Base-by-base conservation (phyloP, 2,113 vertebrate genomes). In the Gobio gobio region DNA sequence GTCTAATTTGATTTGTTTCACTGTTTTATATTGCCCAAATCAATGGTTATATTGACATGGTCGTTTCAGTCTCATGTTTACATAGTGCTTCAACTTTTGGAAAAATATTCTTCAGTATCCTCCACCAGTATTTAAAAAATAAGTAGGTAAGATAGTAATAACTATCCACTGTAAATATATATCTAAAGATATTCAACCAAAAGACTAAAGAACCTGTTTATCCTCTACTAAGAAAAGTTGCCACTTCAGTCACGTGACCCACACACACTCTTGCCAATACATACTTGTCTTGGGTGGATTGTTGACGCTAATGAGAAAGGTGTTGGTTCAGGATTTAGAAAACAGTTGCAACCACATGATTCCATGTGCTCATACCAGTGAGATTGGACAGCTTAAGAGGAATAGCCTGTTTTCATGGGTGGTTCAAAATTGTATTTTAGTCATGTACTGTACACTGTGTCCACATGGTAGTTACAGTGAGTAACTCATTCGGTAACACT, bases 311-410 rank as follows among this genome's bases (percentile, higher is more conserved):
- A 66, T 13, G 26, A 22, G 26, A 29, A 76, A 63, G 78, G 85
- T 75, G 85, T 86, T 80, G 45, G 49, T 66, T 76, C 43, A 74
- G 18, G 29, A 36, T 82, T 33, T 54, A 40, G 20, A 82, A 70
- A 36, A 72, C 64, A 18, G 80, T 82, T 72, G 45, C 7, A 43
- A 18, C 7, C 7, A 10, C 47, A 18, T 40, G 24, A 43, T 24
- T 13, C 8, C 9, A 14, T 54, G 10, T 43, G 61, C 5, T 78
- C 76, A 61, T 78, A 43, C 22, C 2, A 9, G 29, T 40, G 20
- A 16, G 2, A 58, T 72, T 72, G 4, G 6, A 40, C 13, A 24
- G 13, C 33, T 12, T 56, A 43, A 73, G 81, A 72, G 64, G 81
- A 43, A 43, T 24, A 83, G 29, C 81, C 81, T 58, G 81, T 83